Evolutionary conservation across 2,888 invertebrate genomes (phyloP).

Genomic region (Platypus cylindrus): DNA sequence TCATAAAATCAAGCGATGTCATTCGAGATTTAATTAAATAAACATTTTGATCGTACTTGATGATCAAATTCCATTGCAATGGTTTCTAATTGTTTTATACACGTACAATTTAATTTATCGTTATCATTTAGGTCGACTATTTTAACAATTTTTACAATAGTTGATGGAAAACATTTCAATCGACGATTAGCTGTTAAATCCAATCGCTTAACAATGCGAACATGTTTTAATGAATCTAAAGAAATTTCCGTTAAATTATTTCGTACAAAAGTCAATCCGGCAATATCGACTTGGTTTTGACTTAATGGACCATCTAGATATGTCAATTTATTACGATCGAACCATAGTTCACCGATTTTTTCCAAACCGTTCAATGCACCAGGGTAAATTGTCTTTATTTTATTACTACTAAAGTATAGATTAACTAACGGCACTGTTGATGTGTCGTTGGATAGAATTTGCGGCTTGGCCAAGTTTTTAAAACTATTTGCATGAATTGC

Average conservation of each 20-base stretch:
- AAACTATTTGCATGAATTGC: slow-evolving; percentile 26
- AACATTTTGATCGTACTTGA: no score
- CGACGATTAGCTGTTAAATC: slow-evolving; percentile 17
- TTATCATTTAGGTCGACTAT: slow-evolving; percentile 12
- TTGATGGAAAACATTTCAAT: slow-evolving; percentile 16
- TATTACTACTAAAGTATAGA: slow-evolving; percentile 24
- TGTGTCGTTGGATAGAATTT: slow-evolving; percentile 7
- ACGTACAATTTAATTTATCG: slow-evolving; percentile 15
- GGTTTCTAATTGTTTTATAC: slow-evolving; percentile 9
- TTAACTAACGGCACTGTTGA: slow-evolving; percentile 14
- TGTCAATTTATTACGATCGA: slow-evolving; percentile 21
- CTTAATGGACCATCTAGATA: slow-evolving; percentile 18
- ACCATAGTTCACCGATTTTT: slow-evolving; percentile 19
- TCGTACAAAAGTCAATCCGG: slow-evolving; percentile 14
- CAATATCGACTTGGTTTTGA: slow-evolving; percentile 14
- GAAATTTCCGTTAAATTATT: slow-evolving; percentile 16
- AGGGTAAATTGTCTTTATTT: slow-evolving; percentile 17
- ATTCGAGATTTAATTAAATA: no score
- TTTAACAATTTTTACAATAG: slow-evolving; percentile 15
- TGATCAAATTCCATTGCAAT: no score
- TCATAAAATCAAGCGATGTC: no score
- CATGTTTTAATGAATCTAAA: slow-evolving; percentile 10
- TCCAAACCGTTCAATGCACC: slow-evolving; percentile 18
- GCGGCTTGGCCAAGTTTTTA: slow-evolving; percentile 22
- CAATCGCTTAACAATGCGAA: slow-evolving; percentile 12